Percentiles rank a stretch among this genome's conserved stretches.
These are phyloP conservation scores for Iselma pallidipennis DNA, from an alignment of 2,888 invertebrate genomes.

Conservation along the genomic window DNA sequence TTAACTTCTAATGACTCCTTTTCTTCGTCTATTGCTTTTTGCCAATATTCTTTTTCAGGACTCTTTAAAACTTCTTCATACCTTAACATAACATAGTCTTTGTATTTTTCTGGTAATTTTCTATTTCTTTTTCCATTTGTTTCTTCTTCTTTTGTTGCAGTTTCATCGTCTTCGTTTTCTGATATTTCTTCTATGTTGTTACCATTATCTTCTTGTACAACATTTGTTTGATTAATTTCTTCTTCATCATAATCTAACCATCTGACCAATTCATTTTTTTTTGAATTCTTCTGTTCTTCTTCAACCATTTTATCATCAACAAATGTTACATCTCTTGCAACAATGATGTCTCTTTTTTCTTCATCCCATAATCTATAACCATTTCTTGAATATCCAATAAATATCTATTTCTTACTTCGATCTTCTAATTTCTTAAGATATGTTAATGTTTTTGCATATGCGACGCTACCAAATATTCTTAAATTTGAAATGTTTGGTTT, in stretches of 20 bases:
- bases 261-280: background rate
- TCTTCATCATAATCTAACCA: background rate
- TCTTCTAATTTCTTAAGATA: background rate
- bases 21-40: background rate
- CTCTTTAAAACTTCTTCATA: background rate
- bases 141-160: background rate
- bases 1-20: background rate
- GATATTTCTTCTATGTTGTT: background rate
- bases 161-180: background rate
- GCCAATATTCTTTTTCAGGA: background rate
- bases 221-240: background rate
- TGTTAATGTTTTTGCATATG: constrained; percentile 33
- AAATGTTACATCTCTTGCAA: constrained; percentile 6
- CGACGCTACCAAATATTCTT: constrained; percentile 45
- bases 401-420: constrained; percentile 38
- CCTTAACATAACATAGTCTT: background rate
- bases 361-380: constrained; percentile 12
- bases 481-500: constrained; percentile 45
- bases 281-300: background rate
- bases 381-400: constrained; percentile 44
- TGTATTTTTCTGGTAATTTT: background rate
- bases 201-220: background rate
- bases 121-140: background rate
- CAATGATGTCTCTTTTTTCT: background rate
- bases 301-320: background rate